Evolutionary conservation across 2,113 vertebrate species (phyloP).

Genomic region (Barnardius zonarius): DNA sequence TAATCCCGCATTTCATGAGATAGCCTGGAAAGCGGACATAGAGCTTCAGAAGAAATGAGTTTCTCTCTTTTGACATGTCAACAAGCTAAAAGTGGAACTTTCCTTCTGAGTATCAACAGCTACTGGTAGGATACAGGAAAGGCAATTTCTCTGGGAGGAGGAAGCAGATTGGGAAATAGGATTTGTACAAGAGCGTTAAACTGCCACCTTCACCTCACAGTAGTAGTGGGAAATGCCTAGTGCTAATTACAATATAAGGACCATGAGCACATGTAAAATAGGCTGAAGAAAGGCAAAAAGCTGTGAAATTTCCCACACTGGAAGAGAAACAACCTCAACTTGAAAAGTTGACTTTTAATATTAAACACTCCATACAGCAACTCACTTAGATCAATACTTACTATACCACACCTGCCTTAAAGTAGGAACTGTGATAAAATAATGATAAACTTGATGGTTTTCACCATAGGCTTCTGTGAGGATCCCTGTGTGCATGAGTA

Average conservation of each 20-base stretch:
- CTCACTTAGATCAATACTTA: background rate
- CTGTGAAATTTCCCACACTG: background rate
- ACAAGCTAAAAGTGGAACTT: background rate
- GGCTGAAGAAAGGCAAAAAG: background rate
- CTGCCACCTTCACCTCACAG: background rate
- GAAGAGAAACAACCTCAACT: background rate
- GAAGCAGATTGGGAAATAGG: background rate
- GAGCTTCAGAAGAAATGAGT: background rate
- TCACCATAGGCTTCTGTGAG: background rate
- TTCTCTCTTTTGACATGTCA: background rate
- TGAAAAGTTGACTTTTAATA: background rate
- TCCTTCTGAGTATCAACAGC: background rate
- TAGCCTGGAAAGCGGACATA: background rate
- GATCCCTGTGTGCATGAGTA: background rate
- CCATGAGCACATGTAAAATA: background rate
- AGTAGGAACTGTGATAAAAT: background rate
- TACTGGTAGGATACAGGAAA: background rate
- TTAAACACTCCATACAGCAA: background rate
- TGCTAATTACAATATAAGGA: background rate
- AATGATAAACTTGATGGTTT: background rate
- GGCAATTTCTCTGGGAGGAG: background rate
- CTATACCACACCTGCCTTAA: background rate
- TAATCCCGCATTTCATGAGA: slow-evolving; percentile 38
- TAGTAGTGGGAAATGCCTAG: background rate
- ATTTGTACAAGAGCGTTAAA: background rate